A percentile compares a stretch with the other conserved stretches of the same genome.
Conservation (phyloP, 2,797 vertebrate genomes). For the Natrix natrix region DNA sequence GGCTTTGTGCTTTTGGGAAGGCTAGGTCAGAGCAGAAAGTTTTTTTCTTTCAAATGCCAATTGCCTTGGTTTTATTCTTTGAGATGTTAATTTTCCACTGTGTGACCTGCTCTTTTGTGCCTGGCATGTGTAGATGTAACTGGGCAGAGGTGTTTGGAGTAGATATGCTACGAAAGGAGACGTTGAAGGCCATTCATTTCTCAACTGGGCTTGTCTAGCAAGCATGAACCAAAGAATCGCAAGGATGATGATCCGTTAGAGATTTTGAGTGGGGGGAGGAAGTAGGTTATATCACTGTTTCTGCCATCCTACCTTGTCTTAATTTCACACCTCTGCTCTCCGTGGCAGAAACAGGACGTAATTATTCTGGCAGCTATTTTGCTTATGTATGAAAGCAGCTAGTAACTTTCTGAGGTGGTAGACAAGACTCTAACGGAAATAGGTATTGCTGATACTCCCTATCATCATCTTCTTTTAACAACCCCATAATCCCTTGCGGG, state of each 20-base stretch:
- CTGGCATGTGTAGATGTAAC: too few species aligned
- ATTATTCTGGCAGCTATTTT: background rate
- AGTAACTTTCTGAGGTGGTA: background rate
- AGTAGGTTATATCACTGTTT: background rate
- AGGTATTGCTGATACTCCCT: too few species aligned
- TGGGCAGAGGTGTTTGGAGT: background rate
- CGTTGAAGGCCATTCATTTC: background rate
- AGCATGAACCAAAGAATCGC: background rate
- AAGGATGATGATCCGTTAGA: background rate
- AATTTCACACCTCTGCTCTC: background rate
- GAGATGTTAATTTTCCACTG: too few species aligned
- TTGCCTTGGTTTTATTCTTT: too few species aligned
- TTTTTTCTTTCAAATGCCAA: too few species aligned
- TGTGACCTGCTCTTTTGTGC: too few species aligned
- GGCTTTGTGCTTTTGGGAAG: too few species aligned
- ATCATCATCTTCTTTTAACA: too few species aligned
- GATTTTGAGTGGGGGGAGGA: background rate
- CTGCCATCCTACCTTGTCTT: background rate
- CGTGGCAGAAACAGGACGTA: background rate
- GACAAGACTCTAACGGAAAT: background rate
- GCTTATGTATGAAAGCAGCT: background rate
- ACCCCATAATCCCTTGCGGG: too few species aligned
- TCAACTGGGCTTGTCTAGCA: background rate
- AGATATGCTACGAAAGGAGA: too few species aligned
- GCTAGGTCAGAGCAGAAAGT: too few species aligned